These are phyloP conservation scores for Luscinia luscinia DNA, from an alignment of 2,797 vertebrate genomes.

Conservation along the genomic window DNA sequence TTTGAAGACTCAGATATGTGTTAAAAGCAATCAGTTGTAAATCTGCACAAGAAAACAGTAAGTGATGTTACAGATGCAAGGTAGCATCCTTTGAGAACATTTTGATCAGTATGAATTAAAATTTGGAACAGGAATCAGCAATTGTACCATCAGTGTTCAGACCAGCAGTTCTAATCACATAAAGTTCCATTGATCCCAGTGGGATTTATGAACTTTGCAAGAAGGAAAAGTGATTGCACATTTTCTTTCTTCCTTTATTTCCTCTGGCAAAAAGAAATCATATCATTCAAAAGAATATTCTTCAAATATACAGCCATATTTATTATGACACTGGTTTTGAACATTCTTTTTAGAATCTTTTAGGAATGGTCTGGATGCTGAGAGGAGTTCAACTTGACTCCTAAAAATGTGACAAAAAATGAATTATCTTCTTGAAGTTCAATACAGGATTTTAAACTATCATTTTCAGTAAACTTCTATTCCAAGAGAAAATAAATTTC, in stretches of 20 bases:
- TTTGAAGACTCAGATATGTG: neutral
- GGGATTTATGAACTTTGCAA: neutral
- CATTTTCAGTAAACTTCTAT: neutral
- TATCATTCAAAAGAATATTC: neutral
- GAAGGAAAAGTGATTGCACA: neutral
- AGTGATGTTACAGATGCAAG: neutral
- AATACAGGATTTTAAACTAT: neutral
- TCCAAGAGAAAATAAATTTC: neutral
- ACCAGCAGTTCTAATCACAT: neutral
- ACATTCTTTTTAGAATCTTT: neutral
- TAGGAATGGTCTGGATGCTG: neutral
- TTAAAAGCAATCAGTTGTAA: neutral
- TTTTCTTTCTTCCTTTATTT: neutral
- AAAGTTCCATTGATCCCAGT: neutral
- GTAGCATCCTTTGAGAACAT: neutral
- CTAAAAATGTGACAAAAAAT: neutral
- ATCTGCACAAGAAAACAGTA: neutral
- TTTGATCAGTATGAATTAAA: neutral
- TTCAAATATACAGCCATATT: neutral
- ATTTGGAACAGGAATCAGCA: neutral
- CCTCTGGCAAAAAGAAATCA: neutral
- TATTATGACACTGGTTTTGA: neutral
- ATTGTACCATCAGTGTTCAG: neutral
- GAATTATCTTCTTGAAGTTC: neutral
- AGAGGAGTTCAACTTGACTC: neutral